A percentile compares a stretch with the other conserved stretches of the same genome.
phyloP scores from a whole-genome alignment of 2,797 vertebrate species.

The Phoeniculus purpureus region DNA sequence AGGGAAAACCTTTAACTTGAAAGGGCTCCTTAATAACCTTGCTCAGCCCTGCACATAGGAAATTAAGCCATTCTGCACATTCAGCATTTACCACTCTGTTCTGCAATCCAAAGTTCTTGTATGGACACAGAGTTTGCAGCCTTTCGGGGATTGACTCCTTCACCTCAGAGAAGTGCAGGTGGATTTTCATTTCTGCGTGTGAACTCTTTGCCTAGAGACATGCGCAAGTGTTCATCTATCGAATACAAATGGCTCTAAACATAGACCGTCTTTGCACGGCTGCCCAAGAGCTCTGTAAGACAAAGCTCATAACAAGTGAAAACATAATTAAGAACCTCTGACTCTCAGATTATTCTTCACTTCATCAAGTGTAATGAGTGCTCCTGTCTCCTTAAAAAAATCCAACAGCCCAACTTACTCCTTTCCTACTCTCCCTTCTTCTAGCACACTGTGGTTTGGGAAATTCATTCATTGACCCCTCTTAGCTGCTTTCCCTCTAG shows the following conservation, averaged over 20 bases:
- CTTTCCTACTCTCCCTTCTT: not conserved
- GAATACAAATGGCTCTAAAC: not conserved
- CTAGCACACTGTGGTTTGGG: not conserved
- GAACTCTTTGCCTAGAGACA: slow-evolving; percentile 19
- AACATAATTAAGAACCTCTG: slow-evolving; percentile 53
- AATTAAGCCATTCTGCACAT: slow-evolving; percentile 76
- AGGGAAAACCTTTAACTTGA: slow-evolving; percentile 66
- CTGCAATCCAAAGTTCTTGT: slow-evolving; percentile 56
- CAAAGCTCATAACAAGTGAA: slow-evolving; percentile 12
- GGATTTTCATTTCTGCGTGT: slow-evolving; percentile 46
- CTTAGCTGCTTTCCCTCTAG: not conserved
- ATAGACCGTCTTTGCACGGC: not conserved
- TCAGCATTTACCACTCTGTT: slow-evolving; percentile 63
- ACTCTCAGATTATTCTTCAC: slow-evolving; percentile 15
- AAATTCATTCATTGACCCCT: slow-evolving; percentile 2
- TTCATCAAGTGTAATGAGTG: not conserved
- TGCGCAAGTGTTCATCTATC: not conserved
- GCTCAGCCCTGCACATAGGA: slow-evolving; percentile 61
- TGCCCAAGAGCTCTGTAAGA: slow-evolving; percentile 11
- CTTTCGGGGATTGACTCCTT: slow-evolving; percentile 58
- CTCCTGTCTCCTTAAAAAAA: not conserved
- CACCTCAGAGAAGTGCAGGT: slow-evolving; percentile 49
- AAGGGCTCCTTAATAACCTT: slow-evolving; percentile 75
- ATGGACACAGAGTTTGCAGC: not conserved
- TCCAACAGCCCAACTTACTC: not conserved